A percentile compares a stretch with the other conserved stretches of the same genome.
Evolutionary conservation across 2,113 vertebrate genomes (phyloP).

Genomic region (Apeltes quadracus): DNA sequence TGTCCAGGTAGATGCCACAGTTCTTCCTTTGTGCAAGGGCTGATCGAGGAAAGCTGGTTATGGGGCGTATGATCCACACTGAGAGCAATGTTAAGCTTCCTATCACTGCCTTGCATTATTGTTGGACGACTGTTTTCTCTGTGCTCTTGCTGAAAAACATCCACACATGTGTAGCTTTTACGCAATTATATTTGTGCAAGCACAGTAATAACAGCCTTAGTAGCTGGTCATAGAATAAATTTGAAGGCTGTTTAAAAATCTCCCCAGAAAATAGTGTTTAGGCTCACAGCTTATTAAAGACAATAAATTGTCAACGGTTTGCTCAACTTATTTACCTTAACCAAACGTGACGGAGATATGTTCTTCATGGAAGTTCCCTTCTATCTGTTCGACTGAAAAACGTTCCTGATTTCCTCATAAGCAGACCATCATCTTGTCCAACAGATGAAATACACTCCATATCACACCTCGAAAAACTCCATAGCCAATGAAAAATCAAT

Average conservation of each 20-base stretch:
- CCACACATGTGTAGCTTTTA: background rate
- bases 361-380: slow-evolving; percentile 50
- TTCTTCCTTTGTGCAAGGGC: slow-evolving; percentile 61
- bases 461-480: background rate
- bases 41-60: slow-evolving; percentile 29
- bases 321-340: slow-evolving; percentile 75
- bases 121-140: slow-evolving; percentile 8
- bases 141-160: slow-evolving; percentile 53
- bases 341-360: slow-evolving; percentile 60
- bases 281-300: background rate
- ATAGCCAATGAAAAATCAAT: background rate
- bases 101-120: slow-evolving; percentile 10
- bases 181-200: background rate
- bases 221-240: background rate
- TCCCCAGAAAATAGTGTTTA: background rate
- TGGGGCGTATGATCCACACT: slow-evolving; percentile 12
- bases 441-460: background rate
- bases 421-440: background rate
- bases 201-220: background rate
- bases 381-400: background rate
- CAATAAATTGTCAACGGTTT: background rate
- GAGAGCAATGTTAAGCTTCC: slow-evolving; percentile 4
- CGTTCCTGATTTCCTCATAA: slow-evolving; percentile 6
- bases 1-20: slow-evolving; percentile 86
- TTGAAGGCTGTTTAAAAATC: background rate